These are phyloP conservation scores for Caenorhabditis tropicalis DNA, from an alignment of 1,140 invertebrate genomes.

Conservation along the genomic window DNA sequence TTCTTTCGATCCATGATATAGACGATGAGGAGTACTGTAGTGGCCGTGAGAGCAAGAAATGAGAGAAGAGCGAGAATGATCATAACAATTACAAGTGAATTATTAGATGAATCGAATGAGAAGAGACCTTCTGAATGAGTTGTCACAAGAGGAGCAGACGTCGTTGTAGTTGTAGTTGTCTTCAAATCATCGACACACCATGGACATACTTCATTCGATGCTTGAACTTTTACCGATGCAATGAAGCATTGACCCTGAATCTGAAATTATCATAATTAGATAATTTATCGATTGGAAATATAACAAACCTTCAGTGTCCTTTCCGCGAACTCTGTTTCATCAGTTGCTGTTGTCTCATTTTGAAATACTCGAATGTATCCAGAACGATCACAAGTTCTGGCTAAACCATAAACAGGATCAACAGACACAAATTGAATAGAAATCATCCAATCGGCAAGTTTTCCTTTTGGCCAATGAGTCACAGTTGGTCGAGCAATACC, in stretches of 20 bases:
- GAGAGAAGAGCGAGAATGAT: not conserved
- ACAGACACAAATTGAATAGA: constrained; percentile 32
- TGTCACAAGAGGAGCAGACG: not conserved
- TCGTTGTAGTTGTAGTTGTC: not conserved
- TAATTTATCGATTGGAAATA: not conserved
- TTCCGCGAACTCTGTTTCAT: not conserved
- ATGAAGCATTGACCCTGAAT: constrained; percentile 23
- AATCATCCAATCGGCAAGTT: constrained; percentile 19
- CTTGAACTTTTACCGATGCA: not conserved
- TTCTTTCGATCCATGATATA: constrained; percentile 23
- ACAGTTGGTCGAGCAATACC: not conserved
- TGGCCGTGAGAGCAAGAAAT: constrained; percentile 3
- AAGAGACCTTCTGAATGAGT: not conserved
- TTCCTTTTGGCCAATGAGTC: constrained; percentile 28
- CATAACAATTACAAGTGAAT: not conserved
- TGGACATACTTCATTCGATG: not conserved
- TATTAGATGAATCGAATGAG: constrained; percentile 12
- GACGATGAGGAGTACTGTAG: not conserved
- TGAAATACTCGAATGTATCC: constrained; percentile 6
- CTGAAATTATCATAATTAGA: not conserved
- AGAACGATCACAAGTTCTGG: constrained; percentile 23
- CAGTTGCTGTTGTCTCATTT: not conserved
- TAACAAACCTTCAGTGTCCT: not conserved
- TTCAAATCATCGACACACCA: constrained; percentile 26
- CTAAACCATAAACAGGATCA: constrained; percentile 13